Evolutionary conservation across 2,888 invertebrate genomes (phyloP).

Genomic region (Mactromeris polynyma): DNA sequence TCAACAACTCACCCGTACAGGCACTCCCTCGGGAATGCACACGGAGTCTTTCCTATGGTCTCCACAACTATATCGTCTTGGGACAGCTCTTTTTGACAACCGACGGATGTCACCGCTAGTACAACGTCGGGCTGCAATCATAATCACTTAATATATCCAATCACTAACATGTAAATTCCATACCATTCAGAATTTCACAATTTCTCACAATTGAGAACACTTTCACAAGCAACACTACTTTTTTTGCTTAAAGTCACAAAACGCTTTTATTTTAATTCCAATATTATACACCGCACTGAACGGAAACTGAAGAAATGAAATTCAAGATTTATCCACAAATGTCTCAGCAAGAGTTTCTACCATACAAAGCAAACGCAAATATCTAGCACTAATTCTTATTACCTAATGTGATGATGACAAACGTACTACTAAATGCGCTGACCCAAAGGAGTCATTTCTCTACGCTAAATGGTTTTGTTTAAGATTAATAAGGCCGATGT

Average conservation of each 20-base stretch:
- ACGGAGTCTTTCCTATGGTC: slow-evolving; percentile 43
- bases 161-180: background rate
- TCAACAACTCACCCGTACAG: background rate
- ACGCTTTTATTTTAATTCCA: background rate
- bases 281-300: background rate
- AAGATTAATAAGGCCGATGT: background rate
- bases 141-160: background rate
- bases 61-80: slow-evolving; percentile 63
- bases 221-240: background rate
- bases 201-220: background rate
- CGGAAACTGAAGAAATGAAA: background rate
- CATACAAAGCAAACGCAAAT: background rate
- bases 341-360: background rate
- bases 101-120: slow-evolving; percentile 72
- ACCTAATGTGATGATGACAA: background rate
- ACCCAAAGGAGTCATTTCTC: background rate
- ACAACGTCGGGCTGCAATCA: slow-evolving; percentile 58
- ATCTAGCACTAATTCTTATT: background rate
- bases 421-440: background rate
- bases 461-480: background rate
- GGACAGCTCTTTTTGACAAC: slow-evolving; percentile 55
- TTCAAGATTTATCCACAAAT: background rate
- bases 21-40: background rate
- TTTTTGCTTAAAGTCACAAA: background rate
- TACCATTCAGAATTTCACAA: background rate